Base-by-base conservation (phyloP, 1,140 invertebrate genomes). In the Monomorium pharaonis region DNA sequence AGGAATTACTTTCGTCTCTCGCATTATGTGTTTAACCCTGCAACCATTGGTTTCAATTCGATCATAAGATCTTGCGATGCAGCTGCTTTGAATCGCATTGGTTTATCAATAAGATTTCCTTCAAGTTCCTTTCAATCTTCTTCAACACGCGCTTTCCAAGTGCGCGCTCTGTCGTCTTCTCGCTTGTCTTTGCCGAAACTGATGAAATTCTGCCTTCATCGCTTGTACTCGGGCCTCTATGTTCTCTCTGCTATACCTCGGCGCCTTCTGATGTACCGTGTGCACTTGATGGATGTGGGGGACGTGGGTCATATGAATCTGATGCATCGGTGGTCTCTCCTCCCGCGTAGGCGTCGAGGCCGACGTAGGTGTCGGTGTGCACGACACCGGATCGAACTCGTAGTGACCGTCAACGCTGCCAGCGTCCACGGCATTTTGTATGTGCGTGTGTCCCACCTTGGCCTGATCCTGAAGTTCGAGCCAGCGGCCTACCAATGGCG, bases 191-290 rank as follows among this genome's bases (percentile, higher is more conserved):
- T 98, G 97, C 75, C 98, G 96, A 95, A 98, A 99, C 93, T 98
- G 97, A 93, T 98, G 97, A 94, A 99, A 99, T 94, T 99, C 98
- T 93, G 99, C 98, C 91, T 99, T 98, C 97, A 99, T 98, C 44
- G 98, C 98, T 89, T 98, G 97, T 75, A 99, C 98, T 69, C 98
- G 96, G 4, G 98, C 98, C 92, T 98, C 98, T 88, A 98, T 98
- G 93, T 98, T 98, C 90, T 98, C 97, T 85, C 94, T 91, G 83
- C 93, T 93, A 90, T 93, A 95, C 83, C 94, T 91, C 80, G 88
- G 91, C 58, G 89, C 91, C 83, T 94, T 93, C 92, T 95, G 95
- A 92, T 94, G 94, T 86, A 94, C 95, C 4, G 92, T 91, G 80
- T 95, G 94, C 9, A 94, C 92, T 77, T 94, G 93, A 67, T 94